These are phyloP conservation scores for Brenthis ino DNA, from an alignment of 2,888 invertebrate genomes.

Conservation along the genomic window DNA sequence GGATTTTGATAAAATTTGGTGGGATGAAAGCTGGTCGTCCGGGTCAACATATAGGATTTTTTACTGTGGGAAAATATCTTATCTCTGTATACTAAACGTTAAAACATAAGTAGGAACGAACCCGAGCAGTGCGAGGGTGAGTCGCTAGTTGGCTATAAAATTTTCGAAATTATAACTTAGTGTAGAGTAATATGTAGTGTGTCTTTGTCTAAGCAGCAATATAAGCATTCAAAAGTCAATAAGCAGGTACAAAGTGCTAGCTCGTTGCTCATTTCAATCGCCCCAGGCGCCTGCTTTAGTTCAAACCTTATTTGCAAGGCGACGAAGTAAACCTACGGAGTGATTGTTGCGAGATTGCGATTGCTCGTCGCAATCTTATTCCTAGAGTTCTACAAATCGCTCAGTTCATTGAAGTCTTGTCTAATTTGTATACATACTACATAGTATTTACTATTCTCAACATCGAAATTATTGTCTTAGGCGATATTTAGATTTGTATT, in stretches of 20 bases:
- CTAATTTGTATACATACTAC: neutral
- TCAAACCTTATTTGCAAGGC: constrained; percentile 63
- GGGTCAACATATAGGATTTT: too few relatives aligned
- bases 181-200: too few relatives aligned
- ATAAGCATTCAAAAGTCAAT: constrained; percentile 19
- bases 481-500: too few relatives aligned
- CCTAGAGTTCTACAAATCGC: constrained; percentile 2
- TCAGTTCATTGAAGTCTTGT: neutral
- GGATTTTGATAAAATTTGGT: too few relatives aligned
- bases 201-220: neutral
- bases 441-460: neutral
- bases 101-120: too few relatives aligned
- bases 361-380: constrained; percentile 61
- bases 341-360: constrained; percentile 63
- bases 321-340: constrained; percentile 67
- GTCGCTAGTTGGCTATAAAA: too few relatives aligned
- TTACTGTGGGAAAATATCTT: too few relatives aligned
- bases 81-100: too few relatives aligned
- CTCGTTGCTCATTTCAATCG: constrained; percentile 41
- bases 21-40: too few relatives aligned
- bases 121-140: too few relatives aligned
- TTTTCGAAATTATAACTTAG: too few relatives aligned
- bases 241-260: constrained; percentile 17
- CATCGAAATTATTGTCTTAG: too few relatives aligned
- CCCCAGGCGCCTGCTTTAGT: constrained; percentile 41